Evolutionary conservation across 2,888 invertebrate genomes (phyloP).

Genomic region (Odontomyia ornata): DNA sequence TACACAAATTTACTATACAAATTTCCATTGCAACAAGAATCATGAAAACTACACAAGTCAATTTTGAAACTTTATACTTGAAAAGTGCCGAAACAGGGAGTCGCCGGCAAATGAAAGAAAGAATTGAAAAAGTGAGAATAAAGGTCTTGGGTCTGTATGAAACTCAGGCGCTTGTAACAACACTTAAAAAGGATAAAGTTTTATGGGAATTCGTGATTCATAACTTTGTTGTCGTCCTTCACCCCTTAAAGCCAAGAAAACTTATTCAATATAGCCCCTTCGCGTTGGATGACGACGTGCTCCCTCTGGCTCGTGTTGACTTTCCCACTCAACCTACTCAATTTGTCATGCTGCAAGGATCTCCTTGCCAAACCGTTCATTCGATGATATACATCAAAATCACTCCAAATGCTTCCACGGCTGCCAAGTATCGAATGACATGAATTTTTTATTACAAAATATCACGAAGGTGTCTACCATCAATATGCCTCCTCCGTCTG

Average conservation of each 20-base stretch:
- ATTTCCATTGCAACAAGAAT: background rate
- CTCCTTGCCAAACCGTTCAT: background rate
- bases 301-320: background rate
- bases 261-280: background rate
- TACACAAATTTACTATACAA: background rate
- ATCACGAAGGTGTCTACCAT: constrained; percentile 29
- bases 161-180: background rate
- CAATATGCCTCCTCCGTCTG: background rate
- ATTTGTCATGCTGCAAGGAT: background rate
- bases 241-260: background rate
- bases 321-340: background rate
- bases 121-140: background rate
- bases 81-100: background rate
- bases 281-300: background rate
- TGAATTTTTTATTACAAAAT: constrained; percentile 40
- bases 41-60: background rate
- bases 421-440: constrained; percentile 39
- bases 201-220: constrained; percentile 37
- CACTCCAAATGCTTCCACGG: background rate
- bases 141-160: background rate
- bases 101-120: background rate
- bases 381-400: constrained; percentile 5
- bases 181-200: constrained; percentile 31
- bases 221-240: constrained; percentile 14
- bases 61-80: background rate